These are phyloP conservation scores for Xenopus petersii DNA, from an alignment of 2,797 vertebrate genomes.

Conservation along the genomic window DNA sequence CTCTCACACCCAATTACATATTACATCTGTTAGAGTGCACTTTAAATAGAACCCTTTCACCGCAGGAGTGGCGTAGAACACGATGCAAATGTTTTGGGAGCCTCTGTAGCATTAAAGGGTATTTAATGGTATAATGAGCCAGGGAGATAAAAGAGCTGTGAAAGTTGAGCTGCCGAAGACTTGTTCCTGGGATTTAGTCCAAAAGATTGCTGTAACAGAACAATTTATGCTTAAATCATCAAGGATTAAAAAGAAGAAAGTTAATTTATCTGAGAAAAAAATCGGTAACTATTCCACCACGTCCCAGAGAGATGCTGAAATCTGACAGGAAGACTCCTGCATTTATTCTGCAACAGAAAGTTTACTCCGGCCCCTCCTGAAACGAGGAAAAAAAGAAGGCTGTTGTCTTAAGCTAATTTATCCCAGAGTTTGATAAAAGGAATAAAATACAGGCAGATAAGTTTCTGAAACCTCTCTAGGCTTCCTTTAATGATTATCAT, in stretches of 20 bases:
- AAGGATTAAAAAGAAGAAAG: constrained; percentile 49
- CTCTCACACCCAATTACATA: background rate
- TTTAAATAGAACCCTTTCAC: background rate
- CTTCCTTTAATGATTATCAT: constrained; percentile 64
- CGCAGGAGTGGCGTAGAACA: background rate
- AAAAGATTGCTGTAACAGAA: constrained; percentile 41
- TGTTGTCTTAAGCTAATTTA: constrained; percentile 55
- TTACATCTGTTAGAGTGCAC: background rate
- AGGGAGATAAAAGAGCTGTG: constrained; percentile 39
- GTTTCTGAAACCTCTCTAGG: constrained; percentile 57
- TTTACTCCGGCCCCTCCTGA: constrained; percentile 25
- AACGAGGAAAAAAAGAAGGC: constrained; percentile 46
- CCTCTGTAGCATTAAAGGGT: constrained; percentile 24
- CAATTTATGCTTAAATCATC: constrained; percentile 47
- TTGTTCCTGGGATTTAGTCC: constrained; percentile 27
- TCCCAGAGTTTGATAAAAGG: constrained; percentile 58
- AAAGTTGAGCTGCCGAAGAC: constrained; percentile 35
- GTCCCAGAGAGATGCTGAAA: constrained; percentile 45
- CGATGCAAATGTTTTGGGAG: constrained; percentile 7
- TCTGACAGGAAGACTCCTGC: constrained; percentile 28
- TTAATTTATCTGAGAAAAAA: constrained; percentile 50
- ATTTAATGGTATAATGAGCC: constrained; percentile 43
- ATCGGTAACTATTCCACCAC: constrained; percentile 37
- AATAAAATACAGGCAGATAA: constrained; percentile 61
- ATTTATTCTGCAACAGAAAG: constrained; percentile 30